Evolutionary conservation across 2,113 vertebrate genomes (phyloP), one percentile per base, ranked within the genome.

Genomic region (Baryphthengus martii): DNA sequence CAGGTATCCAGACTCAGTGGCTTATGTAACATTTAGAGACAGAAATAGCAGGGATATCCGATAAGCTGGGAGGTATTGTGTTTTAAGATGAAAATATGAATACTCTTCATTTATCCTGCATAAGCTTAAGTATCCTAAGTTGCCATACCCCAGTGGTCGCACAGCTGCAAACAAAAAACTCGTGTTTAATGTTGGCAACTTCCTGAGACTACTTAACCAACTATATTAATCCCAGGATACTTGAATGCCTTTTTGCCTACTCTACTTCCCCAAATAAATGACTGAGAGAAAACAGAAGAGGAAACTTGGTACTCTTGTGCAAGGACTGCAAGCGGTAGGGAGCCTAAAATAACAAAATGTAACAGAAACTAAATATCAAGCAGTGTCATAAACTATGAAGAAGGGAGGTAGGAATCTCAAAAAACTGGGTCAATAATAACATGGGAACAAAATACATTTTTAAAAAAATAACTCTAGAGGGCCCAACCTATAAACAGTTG

Each of bases 1-100:
- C 98, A 98, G 98, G 98, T 98, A 42, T 58, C 49, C 93, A 73
- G 53, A 92, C 52, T 80, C 42, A 37, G 33, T 71, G 33, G 21
- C 75, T 86, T 47, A 61, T 18, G 25, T 90, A 93, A 90, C 59
- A 71, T 72, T 28, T 28, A 23, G 47, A 59, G 73, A 68, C 72
- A 81, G 55, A 88, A 96, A 88, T 83, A 93, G 79, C 63, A 56
- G 75, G 59, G 45, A 56, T 55, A 88, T 53, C 29, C 0, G 11
- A 84, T 88, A 90, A 93, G 66, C 47, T 74, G 75, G 47, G 72
- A 86, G 71, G 25, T 33, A 28, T 25, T 44, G 50, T 61, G 35
- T 90, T 86, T 74, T 83, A 78, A 81, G 68, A 79, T 78, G 83
- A 81, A 95, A 96, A 81, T 66, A 49, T 71, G 53, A 93, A 50